Conservation (phyloP, 2,888 invertebrate species). For the Netelia melanura region DNA sequence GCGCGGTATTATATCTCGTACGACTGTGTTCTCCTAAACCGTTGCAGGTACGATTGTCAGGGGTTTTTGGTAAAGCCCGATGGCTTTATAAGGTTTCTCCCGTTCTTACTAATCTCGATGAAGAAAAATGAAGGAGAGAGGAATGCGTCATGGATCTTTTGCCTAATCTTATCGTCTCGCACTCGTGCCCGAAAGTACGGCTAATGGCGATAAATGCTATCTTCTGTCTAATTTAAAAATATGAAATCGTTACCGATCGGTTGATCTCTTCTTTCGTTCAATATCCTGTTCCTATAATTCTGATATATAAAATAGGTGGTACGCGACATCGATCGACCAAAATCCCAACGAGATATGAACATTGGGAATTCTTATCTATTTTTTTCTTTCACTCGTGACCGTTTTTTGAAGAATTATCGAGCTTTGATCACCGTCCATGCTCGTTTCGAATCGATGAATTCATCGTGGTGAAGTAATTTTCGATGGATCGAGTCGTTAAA, state of each 20-base stretch:
- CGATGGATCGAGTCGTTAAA: too few species aligned
- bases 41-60: slow-evolving; percentile 49
- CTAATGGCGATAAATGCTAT: slow-evolving; percentile 33
- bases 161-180: slow-evolving; percentile 73
- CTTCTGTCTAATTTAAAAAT: neutral
- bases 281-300: slow-evolving; percentile 56
- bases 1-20: neutral
- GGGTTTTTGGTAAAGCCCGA: slow-evolving; percentile 45
- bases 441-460: too few species aligned
- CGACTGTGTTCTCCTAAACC: neutral
- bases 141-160: slow-evolving; percentile 38
- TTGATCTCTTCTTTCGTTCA: slow-evolving; percentile 7
- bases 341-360: slow-evolving; percentile 17
- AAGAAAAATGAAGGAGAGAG: slow-evolving; percentile 29
- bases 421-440: too few species aligned
- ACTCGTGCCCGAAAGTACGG: slow-evolving; percentile 20
- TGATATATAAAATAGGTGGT: slow-evolving; percentile 13
- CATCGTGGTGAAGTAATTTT: too few species aligned
- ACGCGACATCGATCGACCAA: slow-evolving; percentile 18
- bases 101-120: slow-evolving; percentile 44
- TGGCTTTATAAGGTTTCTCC: slow-evolving; percentile 70
- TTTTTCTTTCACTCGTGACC: neutral
- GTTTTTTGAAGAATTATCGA: neutral
- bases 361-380: neutral
- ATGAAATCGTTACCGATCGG: slow-evolving; percentile 15